Evolutionary conservation across 2,113 vertebrate genomes (phyloP).

Genomic region (Heterochromis multidens): DNA sequence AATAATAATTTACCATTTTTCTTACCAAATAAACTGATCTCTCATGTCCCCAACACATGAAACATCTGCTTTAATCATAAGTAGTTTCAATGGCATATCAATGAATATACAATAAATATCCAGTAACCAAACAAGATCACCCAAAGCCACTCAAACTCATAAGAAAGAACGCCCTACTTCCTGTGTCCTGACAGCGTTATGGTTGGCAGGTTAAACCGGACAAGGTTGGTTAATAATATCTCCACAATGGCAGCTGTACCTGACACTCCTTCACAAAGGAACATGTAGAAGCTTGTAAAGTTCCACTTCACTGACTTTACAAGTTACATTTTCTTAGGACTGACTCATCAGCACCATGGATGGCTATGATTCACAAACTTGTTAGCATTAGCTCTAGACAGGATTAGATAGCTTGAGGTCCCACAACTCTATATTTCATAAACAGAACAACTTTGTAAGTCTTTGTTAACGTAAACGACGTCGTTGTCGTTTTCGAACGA

Average conservation of each 20-base stretch:
- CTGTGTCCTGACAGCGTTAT: neutral
- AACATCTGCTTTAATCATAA: neutral
- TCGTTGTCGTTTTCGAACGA: neutral
- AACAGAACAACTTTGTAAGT: neutral
- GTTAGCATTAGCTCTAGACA: slow-evolving; percentile 1
- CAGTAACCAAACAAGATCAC: neutral
- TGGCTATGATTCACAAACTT: neutral
- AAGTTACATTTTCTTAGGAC: neutral
- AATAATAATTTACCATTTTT: neutral
- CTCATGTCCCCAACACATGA: neutral
- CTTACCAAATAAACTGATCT: neutral
- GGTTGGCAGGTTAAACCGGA: neutral
- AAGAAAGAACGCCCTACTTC: neutral
- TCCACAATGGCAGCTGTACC: neutral
- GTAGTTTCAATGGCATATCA: neutral
- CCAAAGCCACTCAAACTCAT: neutral
- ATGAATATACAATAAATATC: neutral
- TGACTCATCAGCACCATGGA: slow-evolving; percentile 9
- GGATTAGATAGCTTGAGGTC: neutral
- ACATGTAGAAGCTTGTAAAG: neutral
- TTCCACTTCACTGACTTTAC: neutral
- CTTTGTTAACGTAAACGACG: neutral
- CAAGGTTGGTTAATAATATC: neutral
- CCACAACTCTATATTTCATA: too few relatives aligned
- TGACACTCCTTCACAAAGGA: slow-evolving; percentile 5